Percentiles rank a stretch among this genome's conserved stretches.
Conservation (phyloP, 2,888 invertebrate species). For the Xestobium rufovillosum region DNA sequence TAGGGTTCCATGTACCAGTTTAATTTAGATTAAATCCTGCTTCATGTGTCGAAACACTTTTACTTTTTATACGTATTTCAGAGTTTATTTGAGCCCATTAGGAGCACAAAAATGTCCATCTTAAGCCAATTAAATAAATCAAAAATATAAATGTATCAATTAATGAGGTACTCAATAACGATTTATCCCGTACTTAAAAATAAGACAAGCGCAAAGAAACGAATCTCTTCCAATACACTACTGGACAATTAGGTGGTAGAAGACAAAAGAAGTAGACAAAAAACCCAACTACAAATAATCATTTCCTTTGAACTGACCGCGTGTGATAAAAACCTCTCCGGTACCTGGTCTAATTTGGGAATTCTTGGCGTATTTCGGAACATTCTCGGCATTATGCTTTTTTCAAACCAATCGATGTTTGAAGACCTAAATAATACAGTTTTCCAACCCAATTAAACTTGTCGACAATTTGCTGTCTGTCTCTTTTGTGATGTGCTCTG, state of each 20-base stretch:
- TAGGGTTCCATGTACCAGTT: too few species aligned
- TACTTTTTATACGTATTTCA: too few species aligned
- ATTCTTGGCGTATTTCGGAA: constrained; percentile 29
- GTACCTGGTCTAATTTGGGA: constrained; percentile 32
- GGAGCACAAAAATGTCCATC: too few species aligned
- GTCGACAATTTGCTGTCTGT: constrained; percentile 27
- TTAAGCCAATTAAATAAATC: too few species aligned
- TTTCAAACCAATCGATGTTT: constrained; percentile 26
- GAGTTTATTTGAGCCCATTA: too few species aligned
- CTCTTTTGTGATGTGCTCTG: too few species aligned
- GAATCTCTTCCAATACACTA: constrained; percentile 1
- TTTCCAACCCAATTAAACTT: constrained; percentile 29
- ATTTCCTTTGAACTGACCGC: constrained; percentile 25
- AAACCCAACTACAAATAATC: constrained; percentile 27
- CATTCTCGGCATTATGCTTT: constrained; percentile 24
- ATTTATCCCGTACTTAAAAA: too few species aligned
- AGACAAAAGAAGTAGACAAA: constrained; percentile 13
- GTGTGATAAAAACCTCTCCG: constrained; percentile 25
- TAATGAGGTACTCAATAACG: too few species aligned
- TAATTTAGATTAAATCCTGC: too few species aligned
- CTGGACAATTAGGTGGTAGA: constrained; percentile 14
- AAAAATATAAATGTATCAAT: too few species aligned
- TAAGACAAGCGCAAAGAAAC: too few species aligned
- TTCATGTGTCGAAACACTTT: too few species aligned
- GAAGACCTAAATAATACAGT: constrained; percentile 28